Evolutionary conservation across 2,888 invertebrate genomes (phyloP).

Genomic region (Elmis aenea): DNA sequence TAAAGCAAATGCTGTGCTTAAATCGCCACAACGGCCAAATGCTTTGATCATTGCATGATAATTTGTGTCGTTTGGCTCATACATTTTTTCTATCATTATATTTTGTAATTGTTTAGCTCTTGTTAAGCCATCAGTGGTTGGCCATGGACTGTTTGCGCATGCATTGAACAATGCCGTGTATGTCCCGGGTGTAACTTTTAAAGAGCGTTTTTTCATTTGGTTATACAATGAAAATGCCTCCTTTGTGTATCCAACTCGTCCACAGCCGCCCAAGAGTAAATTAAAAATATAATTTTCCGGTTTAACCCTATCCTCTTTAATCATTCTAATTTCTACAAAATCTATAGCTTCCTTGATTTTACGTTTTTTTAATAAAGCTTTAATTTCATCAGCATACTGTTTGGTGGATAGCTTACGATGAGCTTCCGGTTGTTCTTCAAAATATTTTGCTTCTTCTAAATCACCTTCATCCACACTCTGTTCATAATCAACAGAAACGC

Average conservation of each 20-base stretch:
- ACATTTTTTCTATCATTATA: slow-evolving; percentile 63
- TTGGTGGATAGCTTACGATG: slow-evolving; percentile 54
- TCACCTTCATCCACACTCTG: slow-evolving; percentile 52
- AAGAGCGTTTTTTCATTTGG: slow-evolving; percentile 71
- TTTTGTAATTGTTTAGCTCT: slow-evolving; percentile 62
- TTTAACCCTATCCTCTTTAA: slow-evolving; percentile 70
- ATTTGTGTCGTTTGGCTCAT: slow-evolving; percentile 67
- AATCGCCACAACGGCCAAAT: slow-evolving; percentile 77
- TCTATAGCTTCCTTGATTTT: slow-evolving; percentile 73
- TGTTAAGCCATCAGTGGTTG: slow-evolving; percentile 58
- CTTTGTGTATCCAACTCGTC: slow-evolving; percentile 75
- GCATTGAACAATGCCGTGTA: slow-evolving; percentile 86
- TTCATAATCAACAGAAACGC: slow-evolving; percentile 43
- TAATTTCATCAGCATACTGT: slow-evolving; percentile 69
- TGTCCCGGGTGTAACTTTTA: slow-evolving; percentile 61
- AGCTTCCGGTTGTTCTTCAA: slow-evolving; percentile 48
- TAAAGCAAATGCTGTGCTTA: slow-evolving; percentile 70
- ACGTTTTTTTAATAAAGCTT: slow-evolving; percentile 57
- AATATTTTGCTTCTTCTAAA: slow-evolving; percentile 55
- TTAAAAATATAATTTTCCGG: slow-evolving; percentile 78
- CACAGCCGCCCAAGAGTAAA: slow-evolving; percentile 78
- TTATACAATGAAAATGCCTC: slow-evolving; percentile 81
- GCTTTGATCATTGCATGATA: slow-evolving; percentile 91
- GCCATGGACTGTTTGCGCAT: slow-evolving; percentile 74
- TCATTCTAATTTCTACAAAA: slow-evolving; percentile 71